Evolutionary conservation across 2,113 vertebrate genomes (phyloP), one percentile per base, ranked within the genome.

Genomic region (Corydoras maculifer): DNA sequence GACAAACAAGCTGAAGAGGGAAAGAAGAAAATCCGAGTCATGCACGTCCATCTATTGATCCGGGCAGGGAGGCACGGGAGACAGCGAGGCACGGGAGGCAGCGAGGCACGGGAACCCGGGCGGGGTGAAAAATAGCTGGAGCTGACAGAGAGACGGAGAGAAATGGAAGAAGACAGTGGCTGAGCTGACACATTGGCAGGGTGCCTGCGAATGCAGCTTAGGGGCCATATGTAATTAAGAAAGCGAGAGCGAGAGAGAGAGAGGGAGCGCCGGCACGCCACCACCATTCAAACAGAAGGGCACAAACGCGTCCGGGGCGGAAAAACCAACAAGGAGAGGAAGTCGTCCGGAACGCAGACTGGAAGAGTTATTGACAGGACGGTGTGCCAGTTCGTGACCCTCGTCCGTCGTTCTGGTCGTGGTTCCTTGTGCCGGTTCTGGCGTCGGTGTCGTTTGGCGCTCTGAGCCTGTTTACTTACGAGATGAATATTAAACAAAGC

Each of bases 161-260:
- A 65, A 62, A 62, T 48, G 58, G 50, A 67, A 43, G 31, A 18
- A 62, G 43, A 64, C 25, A 30, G 65, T 53, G 58, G 54, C 65
- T 8, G 49, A 67, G 30, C 49, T 73, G 72, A 67, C 64, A 67
- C 14, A 3, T 60, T 67, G 72, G 72, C 64, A 49, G 9, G 49
- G 53, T 61, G 58, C 72, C 65, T 57, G 68, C 66, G 62, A 73
- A 76, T 75, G 62, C 71, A 72, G 71, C 77, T 72, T 65, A 73
- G 73, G 69, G 75, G 75, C 74, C 70, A 58, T 72, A 53, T 75
- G 69, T 75, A 75, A 75, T 79, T 73, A 73, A 69, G 66, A 60
- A 13, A 75, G 7, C 35, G n/a, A 71, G 69, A 63, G 53, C 11
- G 35, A 31, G 15, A 12, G 58, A 11, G 64, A 25, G 18, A 25